A percentile compares a stretch with the other conserved stretches of the same genome.
These are phyloP conservation scores for Hippotragus niger DNA, from an alignment of 2,113 vertebrate species.

Conservation along the genomic window DNA sequence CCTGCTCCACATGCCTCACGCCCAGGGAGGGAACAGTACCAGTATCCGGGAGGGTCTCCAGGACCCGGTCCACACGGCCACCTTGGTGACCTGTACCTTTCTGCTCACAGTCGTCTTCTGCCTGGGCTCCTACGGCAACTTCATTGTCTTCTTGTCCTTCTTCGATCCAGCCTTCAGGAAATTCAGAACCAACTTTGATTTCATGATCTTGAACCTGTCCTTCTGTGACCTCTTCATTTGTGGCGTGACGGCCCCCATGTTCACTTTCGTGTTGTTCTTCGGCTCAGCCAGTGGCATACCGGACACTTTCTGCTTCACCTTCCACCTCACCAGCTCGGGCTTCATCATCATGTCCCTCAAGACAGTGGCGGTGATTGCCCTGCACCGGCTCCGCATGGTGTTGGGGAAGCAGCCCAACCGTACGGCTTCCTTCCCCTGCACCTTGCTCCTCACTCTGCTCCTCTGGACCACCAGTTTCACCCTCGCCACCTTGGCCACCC, in stretches of 20 bases:
- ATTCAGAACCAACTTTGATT: slow-evolving; percentile 97
- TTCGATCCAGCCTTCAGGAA: slow-evolving; percentile 96
- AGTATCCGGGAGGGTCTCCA: slow-evolving; percentile 76
- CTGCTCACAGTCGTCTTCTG: slow-evolving; percentile 92
- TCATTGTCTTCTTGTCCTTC: slow-evolving; percentile 95
- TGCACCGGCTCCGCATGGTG: slow-evolving; percentile 95
- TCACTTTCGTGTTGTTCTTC: slow-evolving; percentile 91
- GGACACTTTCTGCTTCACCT: slow-evolving; percentile 92
- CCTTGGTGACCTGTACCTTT: slow-evolving; percentile 89
- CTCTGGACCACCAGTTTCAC: slow-evolving; percentile 96
- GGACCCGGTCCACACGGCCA: slow-evolving; percentile 87
- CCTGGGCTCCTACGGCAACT: slow-evolving; percentile 95
- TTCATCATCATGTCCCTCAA: slow-evolving; percentile 98
- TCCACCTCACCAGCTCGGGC: slow-evolving; percentile 93
- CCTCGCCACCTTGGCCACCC: slow-evolving; percentile 90
- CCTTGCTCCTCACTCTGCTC: slow-evolving; percentile 88
- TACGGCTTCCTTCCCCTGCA: slow-evolving; percentile 89
- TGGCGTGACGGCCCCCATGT: slow-evolving; percentile 93
- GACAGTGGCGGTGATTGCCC: slow-evolving; percentile 94
- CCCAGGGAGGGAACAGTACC: slow-evolving; percentile 66
- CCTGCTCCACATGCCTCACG: slow-evolving; percentile 1
- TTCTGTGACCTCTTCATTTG: slow-evolving; percentile 98
- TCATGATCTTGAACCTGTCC: slow-evolving; percentile 97
- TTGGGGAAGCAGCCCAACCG: slow-evolving; percentile 92
- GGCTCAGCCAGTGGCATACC: slow-evolving; percentile 85